Evolutionary conservation across 1,140 invertebrate species (phyloP).

Genomic region (Limonius californicus): DNA sequence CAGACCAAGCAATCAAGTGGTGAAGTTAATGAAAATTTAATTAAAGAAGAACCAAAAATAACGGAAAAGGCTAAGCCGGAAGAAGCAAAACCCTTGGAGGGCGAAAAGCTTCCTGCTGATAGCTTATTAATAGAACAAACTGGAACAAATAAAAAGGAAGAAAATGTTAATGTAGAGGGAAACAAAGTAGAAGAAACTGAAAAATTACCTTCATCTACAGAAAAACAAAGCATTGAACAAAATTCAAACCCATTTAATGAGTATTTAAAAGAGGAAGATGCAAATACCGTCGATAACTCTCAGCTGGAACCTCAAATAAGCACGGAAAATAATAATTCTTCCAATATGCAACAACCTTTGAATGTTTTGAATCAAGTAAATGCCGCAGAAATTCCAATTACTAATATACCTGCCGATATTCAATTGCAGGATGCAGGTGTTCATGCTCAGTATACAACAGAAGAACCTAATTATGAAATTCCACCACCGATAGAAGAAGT

Average conservation of each 20-base stretch:
- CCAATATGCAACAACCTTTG: not conserved
- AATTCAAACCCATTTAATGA: too few species aligned
- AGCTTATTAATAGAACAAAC: too few species aligned
- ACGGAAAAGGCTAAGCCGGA: not conserved
- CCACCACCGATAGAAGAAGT: not conserved
- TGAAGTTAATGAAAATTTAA: not conserved
- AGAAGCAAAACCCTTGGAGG: not conserved
- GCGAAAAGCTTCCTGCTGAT: not conserved
- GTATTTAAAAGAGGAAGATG: constrained; percentile 8
- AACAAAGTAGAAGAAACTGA: too few species aligned
- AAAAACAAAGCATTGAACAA: too few species aligned
- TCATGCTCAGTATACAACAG: not conserved
- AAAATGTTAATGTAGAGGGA: too few species aligned
- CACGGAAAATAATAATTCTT: not conserved
- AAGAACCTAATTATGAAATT: not conserved
- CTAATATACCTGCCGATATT: not conserved
- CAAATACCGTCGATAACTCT: not conserved
- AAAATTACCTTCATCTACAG: too few species aligned
- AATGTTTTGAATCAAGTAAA: not conserved
- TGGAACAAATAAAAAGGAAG: too few species aligned
- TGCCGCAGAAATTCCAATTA: not conserved
- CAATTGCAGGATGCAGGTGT: not conserved
- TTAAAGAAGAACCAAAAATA: not conserved
- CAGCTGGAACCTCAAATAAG: not conserved
- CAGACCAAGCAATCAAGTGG: not conserved